A percentile compares a stretch with the other conserved stretches of the same genome.
phyloP scores from a whole-genome alignment of 2,888 invertebrate species.

The Macropis europaea region DNA sequence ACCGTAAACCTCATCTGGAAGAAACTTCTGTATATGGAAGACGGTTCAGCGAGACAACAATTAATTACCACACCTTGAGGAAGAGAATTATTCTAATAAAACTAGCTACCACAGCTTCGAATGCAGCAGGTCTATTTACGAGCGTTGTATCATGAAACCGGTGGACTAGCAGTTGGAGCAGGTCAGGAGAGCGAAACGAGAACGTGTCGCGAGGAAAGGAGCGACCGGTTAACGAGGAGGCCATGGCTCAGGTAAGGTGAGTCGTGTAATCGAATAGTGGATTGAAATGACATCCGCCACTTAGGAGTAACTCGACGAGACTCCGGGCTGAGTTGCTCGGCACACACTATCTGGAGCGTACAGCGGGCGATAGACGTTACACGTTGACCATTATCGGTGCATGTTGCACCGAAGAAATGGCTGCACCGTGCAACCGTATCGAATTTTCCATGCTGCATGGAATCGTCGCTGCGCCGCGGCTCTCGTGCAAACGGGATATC shows the following conservation, averaged over 20 bases:
- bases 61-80: no score
- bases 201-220: slow-evolving; percentile 35
- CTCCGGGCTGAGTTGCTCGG: slow-evolving; percentile 47
- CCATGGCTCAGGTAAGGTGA: slow-evolving; percentile 54
- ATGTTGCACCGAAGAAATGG: slow-evolving; percentile 55
- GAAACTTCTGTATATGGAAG: no score
- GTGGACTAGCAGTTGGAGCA: no score
- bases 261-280: slow-evolving; percentile 72
- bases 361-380: slow-evolving; percentile 49
- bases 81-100: no score
- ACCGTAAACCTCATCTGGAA: no score
- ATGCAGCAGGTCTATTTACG: no score
- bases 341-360: slow-evolving; percentile 49
- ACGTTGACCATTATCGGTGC: slow-evolving; percentile 62
- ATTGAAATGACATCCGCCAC: slow-evolving; percentile 73
- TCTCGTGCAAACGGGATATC: slow-evolving; percentile 40
- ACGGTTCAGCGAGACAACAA: no score
- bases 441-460: slow-evolving; percentile 51
- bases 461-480: slow-evolving; percentile 28
- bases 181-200: no score
- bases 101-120: no score
- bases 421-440: slow-evolving; percentile 45
- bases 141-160: no score
- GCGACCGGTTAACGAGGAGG: slow-evolving; percentile 62
- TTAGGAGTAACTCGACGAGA: slow-evolving; percentile 67